Evolutionary conservation across 2,888 invertebrate species (phyloP), one percentile per base, ranked within the genome.

Genomic region (Cotesia congregata): DNA sequence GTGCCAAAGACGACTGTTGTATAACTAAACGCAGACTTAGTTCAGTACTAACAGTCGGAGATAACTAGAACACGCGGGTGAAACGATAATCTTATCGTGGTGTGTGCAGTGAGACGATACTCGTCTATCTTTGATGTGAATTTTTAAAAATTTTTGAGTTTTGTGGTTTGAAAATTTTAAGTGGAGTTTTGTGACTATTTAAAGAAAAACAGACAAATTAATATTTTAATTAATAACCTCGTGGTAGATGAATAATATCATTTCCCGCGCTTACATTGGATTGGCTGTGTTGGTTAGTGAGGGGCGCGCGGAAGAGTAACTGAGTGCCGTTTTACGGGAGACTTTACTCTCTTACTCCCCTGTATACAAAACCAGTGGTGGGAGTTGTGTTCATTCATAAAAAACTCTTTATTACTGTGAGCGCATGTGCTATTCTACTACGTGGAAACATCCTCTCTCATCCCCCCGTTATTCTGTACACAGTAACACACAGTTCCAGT

Each of bases 401-500:
- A 89, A 89, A 82, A 82, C 79, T 80, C 82, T 82, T 83, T 82
- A 82, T 82, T 82, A 82, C 72, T 71, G 81, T 74, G 81, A 86
- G 88, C 88, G 88, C 88, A 88, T 89, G 88, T 88, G 88, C 89
- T 85, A 88, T 84, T 86, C 87, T 84, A 83, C 82, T 83, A 83
- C 83, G 84, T 84, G 83, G 83, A 81, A 75, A 69, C 72, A 77
- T 78, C 75, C 67, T 80, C 78, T 72, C 72, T 77, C 68, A 65
- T 79, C 77, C 75, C 80, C 70, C 30, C 39, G 64, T 67, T 74
- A 39, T 39, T 64, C n/a, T 65, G 59, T 41, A 74, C 75, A 72
- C 65, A 30, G 30, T 30, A 30, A 30, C 30, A 30, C 30, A 30
- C 30, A 30, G 30, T 73, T 61, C 59, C 65, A 30, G 30, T 39